Evolutionary conservation across 2,888 invertebrate genomes (phyloP), one percentile per base, ranked within the genome.

Genomic region (Drosophila colorata): DNA sequence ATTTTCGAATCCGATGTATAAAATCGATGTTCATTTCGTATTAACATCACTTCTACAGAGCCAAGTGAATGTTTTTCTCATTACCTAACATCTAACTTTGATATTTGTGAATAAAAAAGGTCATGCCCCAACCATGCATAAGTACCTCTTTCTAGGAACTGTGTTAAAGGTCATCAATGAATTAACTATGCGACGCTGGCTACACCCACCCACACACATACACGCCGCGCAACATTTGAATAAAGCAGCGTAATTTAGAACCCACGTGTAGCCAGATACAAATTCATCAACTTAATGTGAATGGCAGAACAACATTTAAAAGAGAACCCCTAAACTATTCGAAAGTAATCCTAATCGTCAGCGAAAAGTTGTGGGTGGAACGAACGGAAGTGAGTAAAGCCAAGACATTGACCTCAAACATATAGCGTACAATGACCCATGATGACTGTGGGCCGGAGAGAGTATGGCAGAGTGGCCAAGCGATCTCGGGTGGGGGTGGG

Each of bases 261-360:
- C n/a, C n/a, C n/a, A n/a, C n/a, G n/a, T n/a, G n/a, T 28, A 28
- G 25, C 57, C 52, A 74, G 81, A 71, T 52, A 67, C 55, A 44
- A 68, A 78, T 84, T 81, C 71, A 85, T 83, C 85, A 87, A 73
- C 77, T 85, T 77, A 82, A 76, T 81, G 69, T 52, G 56, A 58
- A 47, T 51, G 52, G 16, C 41, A 64, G 16, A n/a, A 37, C 4
- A 28, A 33, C 33, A 33, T 33, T 33, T 11, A 28, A 47, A 48
- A 25, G 1, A 28, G n/a, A n/a, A n/a, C n/a, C n/a, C n/a, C 9
- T 31, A 9, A 31, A 31, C 28, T 31, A 9, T 31, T 31, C 9
- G 28, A 41, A 33, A 48, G 31, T 43, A 66, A 49, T 49, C 51
- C 74, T 61, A 79, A 74, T 79, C 82, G 74, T 57, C 60, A 58